Conservation (phyloP, 2,113 vertebrate species). For the Phasianus colchicus region DNA sequence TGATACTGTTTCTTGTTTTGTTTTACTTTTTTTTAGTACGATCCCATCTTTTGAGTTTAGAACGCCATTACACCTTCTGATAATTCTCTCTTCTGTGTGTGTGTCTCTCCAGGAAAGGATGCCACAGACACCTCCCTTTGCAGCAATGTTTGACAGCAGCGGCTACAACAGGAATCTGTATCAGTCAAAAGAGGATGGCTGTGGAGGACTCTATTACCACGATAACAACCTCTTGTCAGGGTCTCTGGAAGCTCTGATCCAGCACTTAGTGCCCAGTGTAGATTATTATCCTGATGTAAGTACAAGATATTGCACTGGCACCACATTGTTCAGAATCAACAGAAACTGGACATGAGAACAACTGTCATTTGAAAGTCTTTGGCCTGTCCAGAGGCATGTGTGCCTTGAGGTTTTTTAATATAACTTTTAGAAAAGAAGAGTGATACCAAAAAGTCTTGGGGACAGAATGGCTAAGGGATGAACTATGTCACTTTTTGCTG, state of each 20-base stretch:
- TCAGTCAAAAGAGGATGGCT: slow-evolving; percentile 85
- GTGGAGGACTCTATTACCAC: slow-evolving; percentile 86
- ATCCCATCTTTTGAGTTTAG: neutral
- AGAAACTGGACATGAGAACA: neutral
- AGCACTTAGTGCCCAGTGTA: slow-evolving; percentile 89
- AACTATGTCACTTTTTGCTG: neutral
- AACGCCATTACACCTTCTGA: neutral
- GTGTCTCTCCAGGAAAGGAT: slow-evolving; percentile 83
- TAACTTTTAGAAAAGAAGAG: neutral
- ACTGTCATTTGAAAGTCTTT: neutral
- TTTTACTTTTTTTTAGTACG: neutral
- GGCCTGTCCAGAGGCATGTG: neutral
- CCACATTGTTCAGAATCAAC: neutral
- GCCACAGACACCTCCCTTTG: slow-evolving; percentile 91
- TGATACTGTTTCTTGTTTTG: neutral
- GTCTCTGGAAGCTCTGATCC: slow-evolving; percentile 93
- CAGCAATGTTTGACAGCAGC: slow-evolving; percentile 86
- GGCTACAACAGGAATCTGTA: slow-evolving; percentile 89
- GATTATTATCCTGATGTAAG: slow-evolving; percentile 96
- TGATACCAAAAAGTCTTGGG: neutral
- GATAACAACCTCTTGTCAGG: slow-evolving; percentile 92
- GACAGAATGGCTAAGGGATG: neutral
- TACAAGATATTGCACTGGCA: neutral
- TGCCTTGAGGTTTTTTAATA: neutral
- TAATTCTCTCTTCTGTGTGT: neutral